phyloP scores from a whole-genome alignment of 2,797 vertebrate species.

The Threskiornis aethiopicus region DNA sequence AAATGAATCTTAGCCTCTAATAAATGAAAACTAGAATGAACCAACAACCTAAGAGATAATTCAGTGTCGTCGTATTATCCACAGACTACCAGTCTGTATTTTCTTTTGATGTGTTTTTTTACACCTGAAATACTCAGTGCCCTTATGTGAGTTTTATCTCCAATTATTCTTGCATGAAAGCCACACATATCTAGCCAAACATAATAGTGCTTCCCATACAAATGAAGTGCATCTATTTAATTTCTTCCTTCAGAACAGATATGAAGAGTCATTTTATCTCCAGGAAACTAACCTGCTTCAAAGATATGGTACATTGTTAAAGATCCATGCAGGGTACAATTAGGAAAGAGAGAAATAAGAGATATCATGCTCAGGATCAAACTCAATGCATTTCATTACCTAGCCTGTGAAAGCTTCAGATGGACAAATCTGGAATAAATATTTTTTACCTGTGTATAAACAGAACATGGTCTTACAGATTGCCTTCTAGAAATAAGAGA shows the following conservation, averaged over 20 bases:
- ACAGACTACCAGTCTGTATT: neutral
- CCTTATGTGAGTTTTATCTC: neutral
- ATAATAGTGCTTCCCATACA: neutral
- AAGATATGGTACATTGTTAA: neutral
- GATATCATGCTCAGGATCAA: neutral
- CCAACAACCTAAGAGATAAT: neutral
- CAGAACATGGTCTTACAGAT: neutral
- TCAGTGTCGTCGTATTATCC: neutral
- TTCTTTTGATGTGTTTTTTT: neutral
- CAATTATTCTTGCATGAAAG: conserved; percentile 9
- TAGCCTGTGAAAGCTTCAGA: neutral
- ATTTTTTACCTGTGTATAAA: neutral
- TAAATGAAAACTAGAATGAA: neutral
- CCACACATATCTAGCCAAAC: neutral
- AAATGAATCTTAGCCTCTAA: neutral
- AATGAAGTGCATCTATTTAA: neutral
- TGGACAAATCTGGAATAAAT: neutral
- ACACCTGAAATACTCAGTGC: neutral
- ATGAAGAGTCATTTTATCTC: conserved; percentile 1
- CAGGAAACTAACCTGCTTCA: neutral
- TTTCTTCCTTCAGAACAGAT: neutral
- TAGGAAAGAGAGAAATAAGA: neutral
- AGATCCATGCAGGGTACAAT: neutral
- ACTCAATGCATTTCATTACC: neutral
- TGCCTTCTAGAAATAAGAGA: neutral